These are phyloP conservation scores for Synchiropus splendidus DNA, from an alignment of 2,113 vertebrate species.

Conservation along the genomic window DNA sequence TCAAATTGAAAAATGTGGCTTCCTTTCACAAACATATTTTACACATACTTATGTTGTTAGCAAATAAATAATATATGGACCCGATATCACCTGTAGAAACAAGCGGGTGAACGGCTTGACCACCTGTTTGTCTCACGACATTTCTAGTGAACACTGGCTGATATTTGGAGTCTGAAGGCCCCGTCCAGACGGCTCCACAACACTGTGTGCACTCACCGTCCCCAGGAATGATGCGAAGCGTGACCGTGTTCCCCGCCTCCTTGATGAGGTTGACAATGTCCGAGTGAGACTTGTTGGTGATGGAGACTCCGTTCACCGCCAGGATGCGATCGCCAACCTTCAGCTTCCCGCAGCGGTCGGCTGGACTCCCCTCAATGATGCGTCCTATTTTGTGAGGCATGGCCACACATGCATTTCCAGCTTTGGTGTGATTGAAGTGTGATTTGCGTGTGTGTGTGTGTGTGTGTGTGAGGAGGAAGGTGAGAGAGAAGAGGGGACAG, in stretches of 20 bases:
- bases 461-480: conserved; percentile 31
- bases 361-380: conserved; percentile 98
- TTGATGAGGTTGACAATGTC: conserved; percentile 99
- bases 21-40: too few species aligned
- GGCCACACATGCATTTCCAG: conserved; percentile 99
- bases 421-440: conserved; percentile 72
- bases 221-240: conserved; percentile 96
- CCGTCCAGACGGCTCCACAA: too few species aligned
- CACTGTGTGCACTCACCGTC: too few species aligned
- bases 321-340: conserved; percentile 98
- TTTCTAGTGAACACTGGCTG: too few species aligned
- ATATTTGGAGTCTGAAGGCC: too few species aligned
- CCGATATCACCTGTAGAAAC: too few species aligned
- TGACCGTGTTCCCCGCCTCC: conserved; percentile 97
- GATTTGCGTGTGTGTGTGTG: conserved; percentile 22
- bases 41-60: too few species aligned
- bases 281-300: conserved; percentile 99
- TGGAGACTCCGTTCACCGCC: conserved; percentile 94
- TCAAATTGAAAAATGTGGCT: too few species aligned
- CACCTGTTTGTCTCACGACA: too few species aligned
- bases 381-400: conserved; percentile 99
- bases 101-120: too few species aligned
- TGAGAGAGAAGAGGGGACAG: conserved; percentile 57
- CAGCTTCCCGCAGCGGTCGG: conserved; percentile 97
- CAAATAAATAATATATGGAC: too few species aligned